A percentile compares a stretch with the other conserved stretches of the same genome.
phyloP scores from a whole-genome alignment of 2,113 vertebrate species.

The Suricata suricatta region DNA sequence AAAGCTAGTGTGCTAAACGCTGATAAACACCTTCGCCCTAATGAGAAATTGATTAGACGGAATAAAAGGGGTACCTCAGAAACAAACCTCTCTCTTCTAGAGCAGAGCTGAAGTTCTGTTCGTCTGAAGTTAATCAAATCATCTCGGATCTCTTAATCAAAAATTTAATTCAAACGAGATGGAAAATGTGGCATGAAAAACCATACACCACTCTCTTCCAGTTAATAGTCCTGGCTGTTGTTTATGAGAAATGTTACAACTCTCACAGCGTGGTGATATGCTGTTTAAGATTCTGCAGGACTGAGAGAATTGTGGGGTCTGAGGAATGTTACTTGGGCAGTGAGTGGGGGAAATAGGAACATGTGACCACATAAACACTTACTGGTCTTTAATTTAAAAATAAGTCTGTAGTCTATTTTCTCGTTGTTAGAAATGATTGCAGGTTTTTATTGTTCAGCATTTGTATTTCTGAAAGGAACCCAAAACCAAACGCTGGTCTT shows the following conservation, averaged over 20 bases:
- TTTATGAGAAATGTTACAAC: constrained; percentile 50
- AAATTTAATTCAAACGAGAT: constrained; percentile 83
- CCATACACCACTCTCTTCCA: background rate
- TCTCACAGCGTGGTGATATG: background rate
- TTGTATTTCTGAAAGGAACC: constrained; percentile 66
- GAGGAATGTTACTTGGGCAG: background rate
- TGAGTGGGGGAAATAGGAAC: background rate
- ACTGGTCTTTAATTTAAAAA: background rate
- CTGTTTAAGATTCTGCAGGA: constrained; percentile 8
- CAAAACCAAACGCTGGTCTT: constrained; percentile 31
- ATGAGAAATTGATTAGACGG: constrained; percentile 99
- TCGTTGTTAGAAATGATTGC: constrained; percentile 68
- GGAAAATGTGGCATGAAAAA: constrained; percentile 69
- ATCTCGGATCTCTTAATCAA: constrained; percentile 86
- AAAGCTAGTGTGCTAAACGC: constrained; percentile 94
- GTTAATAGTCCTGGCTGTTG: constrained; percentile 52
- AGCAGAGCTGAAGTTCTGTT: constrained; percentile 78
- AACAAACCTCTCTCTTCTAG: constrained; percentile 81
- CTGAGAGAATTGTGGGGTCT: background rate
- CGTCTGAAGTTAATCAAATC: constrained; percentile 87
- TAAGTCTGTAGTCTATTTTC: background rate
- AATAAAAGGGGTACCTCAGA: constrained; percentile 86
- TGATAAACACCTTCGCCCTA: constrained; percentile 99
- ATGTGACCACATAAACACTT: background rate
- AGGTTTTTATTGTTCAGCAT: constrained; percentile 41